Conservation (phyloP, 2,797 vertebrate genomes). For the Oceanodroma leucorhoa region DNA sequence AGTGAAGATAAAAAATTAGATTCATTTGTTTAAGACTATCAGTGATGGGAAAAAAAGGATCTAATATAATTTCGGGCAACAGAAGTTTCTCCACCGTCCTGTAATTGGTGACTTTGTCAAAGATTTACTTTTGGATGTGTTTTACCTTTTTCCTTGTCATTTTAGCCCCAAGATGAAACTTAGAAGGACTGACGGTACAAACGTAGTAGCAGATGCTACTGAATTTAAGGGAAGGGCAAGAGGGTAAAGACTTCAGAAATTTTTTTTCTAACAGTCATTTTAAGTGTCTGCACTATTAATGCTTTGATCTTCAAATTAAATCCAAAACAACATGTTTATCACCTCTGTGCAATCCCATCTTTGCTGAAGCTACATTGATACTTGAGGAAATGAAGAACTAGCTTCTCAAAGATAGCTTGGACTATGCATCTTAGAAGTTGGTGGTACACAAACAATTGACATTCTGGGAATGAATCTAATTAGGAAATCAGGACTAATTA, state of each 20-base stretch:
- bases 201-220: neutral
- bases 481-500: neutral
- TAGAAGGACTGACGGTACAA: neutral
- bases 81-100: neutral
- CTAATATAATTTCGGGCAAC: neutral
- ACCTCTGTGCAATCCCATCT: neutral
- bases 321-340: neutral
- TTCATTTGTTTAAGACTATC: neutral
- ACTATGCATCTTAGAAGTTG: neutral
- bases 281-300: neutral
- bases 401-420: neutral
- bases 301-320: neutral
- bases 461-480: neutral
- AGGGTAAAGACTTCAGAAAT: neutral
- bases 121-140: neutral
- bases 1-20: neutral
- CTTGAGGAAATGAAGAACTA: neutral
- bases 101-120: neutral
- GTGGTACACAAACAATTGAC: neutral
- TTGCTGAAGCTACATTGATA: neutral
- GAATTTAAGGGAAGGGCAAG: neutral
- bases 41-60: neutral
- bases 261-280: neutral
- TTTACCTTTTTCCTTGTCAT: neutral
- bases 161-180: neutral